phyloP scores from a whole-genome alignment of 2,888 invertebrate species.

The Cloeon dipterum region DNA sequence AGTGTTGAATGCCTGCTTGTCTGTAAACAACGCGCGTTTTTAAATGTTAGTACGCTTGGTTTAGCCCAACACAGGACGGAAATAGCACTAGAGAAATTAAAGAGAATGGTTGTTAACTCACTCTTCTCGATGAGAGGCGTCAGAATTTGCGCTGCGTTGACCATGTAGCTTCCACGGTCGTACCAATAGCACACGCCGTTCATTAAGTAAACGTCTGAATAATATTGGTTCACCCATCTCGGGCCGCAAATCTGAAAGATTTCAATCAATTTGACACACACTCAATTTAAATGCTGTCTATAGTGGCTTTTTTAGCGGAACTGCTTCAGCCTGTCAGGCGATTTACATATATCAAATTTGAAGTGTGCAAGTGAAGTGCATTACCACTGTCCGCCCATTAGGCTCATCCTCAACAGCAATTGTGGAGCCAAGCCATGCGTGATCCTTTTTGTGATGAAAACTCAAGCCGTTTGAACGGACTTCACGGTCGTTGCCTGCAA shows the following conservation, averaged over 20 bases:
- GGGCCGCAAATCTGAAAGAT: slow-evolving; percentile 18
- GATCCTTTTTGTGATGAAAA: slow-evolving; percentile 18
- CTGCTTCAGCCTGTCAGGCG: too few species aligned
- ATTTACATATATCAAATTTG: too few species aligned
- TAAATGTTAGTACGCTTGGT: not conserved
- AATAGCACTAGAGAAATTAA: not conserved
- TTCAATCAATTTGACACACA: too few species aligned
- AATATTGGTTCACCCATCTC: slow-evolving; percentile 15
- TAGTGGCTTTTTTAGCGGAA: too few species aligned
- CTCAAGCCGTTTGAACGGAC: not conserved
- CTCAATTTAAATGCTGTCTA: too few species aligned
- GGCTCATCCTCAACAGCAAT: slow-evolving; percentile 21
- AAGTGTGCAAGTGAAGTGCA: not conserved
- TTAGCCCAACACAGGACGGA: not conserved
- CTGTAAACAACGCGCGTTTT: not conserved
- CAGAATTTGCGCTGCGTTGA: slow-evolving; percentile 8
- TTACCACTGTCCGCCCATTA: slow-evolving; percentile 19
- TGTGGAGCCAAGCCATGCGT: slow-evolving; percentile 25
- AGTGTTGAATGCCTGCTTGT: not conserved
- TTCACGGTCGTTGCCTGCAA: not conserved
- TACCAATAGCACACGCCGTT: slow-evolving; percentile 17
- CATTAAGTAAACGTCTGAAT: slow-evolving; percentile 10
- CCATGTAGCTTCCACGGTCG: slow-evolving; percentile 8
- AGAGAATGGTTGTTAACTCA: slow-evolving; percentile 6
- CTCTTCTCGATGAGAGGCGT: slow-evolving; percentile 10